These are phyloP conservation scores for Brachionus plicatilis DNA, from an alignment of 1,140 invertebrate species.

Conservation along the genomic window DNA sequence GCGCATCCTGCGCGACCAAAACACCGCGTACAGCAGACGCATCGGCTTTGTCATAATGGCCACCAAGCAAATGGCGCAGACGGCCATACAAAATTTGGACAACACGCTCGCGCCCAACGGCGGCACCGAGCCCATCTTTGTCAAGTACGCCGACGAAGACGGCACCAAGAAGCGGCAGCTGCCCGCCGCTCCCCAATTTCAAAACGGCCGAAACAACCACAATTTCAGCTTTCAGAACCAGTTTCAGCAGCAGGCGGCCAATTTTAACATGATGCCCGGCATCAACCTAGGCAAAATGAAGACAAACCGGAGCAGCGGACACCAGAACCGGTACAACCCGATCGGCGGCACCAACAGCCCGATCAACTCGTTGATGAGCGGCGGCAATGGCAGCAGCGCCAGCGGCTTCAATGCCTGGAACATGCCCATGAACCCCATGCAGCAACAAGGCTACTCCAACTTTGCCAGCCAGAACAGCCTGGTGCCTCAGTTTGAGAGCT, in stretches of 20 bases:
- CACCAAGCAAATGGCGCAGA: slow-evolving; percentile 37
- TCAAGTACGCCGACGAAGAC: slow-evolving; percentile 36
- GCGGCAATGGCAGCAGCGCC: background rate
- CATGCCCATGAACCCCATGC: background rate
- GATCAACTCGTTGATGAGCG: background rate
- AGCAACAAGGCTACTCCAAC: background rate
- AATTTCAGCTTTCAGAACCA: background rate
- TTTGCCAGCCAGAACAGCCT: background rate
- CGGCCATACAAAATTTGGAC: slow-evolving; percentile 31
- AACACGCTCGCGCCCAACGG: background rate
- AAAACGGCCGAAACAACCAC: background rate
- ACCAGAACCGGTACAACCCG: background rate
- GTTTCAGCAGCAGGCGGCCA: background rate
- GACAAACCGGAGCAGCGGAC: background rate
- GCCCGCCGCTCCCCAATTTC: background rate
- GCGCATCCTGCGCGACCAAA: background rate
- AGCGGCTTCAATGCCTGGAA: background rate
- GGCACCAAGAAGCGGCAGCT: background rate
- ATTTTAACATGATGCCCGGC: background rate
- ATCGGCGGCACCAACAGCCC: background rate
- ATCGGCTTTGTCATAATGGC: slow-evolving; percentile 41
- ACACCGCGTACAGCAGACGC: background rate
- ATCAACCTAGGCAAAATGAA: slow-evolving; percentile 17
- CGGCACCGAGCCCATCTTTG: slow-evolving; percentile 20
- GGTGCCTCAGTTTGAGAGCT: background rate